phyloP scores from a whole-genome alignment of 2,797 vertebrate species.

The Sus cebifrons region DNA sequence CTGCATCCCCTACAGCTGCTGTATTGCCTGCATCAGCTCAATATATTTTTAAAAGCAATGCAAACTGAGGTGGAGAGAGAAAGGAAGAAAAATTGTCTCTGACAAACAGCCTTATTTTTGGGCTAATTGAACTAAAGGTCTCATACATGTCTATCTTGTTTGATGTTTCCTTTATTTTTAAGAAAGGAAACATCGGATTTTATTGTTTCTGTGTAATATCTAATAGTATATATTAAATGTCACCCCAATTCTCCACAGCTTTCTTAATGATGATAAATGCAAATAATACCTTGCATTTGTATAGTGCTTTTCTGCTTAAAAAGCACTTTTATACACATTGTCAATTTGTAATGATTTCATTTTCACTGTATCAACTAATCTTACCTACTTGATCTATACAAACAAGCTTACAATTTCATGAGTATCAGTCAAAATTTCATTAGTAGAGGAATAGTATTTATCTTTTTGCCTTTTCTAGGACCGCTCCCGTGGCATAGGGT shows the following conservation, averaged over 20 bases:
- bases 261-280: slow-evolving; percentile 42
- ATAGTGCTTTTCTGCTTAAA: slow-evolving; percentile 54
- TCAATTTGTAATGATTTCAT: slow-evolving; percentile 32
- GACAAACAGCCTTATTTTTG: slow-evolving; percentile 68
- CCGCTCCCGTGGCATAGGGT: no score
- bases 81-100: slow-evolving; percentile 40
- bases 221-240: background rate
- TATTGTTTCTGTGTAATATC: slow-evolving; percentile 2
- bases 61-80: slow-evolving; percentile 72
- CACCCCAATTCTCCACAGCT: slow-evolving; percentile 31
- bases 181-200: background rate
- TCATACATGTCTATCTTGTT: slow-evolving; percentile 59
- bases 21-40: slow-evolving; percentile 78
- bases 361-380: slow-evolving; percentile 49
- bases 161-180: slow-evolving; percentile 56
- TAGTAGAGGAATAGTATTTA: slow-evolving; percentile 47
- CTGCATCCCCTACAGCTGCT: slow-evolving; percentile 70
- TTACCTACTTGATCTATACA: background rate
- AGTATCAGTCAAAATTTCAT: slow-evolving; percentile 41
- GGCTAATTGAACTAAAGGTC: slow-evolving; percentile 68
- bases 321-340: slow-evolving; percentile 39
- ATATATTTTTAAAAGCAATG: slow-evolving; percentile 81
- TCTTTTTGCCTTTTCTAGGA: background rate
- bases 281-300: background rate
- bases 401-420: background rate